phyloP scores from a whole-genome alignment of 1,140 invertebrate genomes.

The Thaumatotibia leucotreta region DNA sequence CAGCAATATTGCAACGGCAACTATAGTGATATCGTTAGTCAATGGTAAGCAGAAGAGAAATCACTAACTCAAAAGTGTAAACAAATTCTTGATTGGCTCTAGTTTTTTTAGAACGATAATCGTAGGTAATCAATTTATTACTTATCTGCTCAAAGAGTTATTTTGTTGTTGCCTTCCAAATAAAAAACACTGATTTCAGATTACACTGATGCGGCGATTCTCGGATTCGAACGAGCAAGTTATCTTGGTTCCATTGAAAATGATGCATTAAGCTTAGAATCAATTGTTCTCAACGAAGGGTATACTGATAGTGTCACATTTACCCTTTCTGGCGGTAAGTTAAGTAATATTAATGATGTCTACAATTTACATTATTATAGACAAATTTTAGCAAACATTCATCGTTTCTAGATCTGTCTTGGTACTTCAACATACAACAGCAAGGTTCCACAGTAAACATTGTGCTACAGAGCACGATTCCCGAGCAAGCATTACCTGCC shows the following conservation, averaged over 20 bases:
- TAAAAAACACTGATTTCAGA: neutral
- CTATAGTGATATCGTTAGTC: neutral
- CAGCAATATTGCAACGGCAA: neutral
- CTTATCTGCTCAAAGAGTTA: too few species aligned
- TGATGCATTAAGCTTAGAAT: neutral
- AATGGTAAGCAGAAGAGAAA: neutral
- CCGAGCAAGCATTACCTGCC: neutral
- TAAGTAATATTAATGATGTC: neutral
- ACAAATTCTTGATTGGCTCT: too few species aligned
- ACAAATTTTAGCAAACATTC: neutral
- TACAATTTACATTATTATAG: neutral
- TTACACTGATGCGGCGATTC: neutral
- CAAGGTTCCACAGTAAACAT: neutral
- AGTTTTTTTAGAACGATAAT: too few species aligned
- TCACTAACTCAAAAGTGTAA: neutral
- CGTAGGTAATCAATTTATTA: too few species aligned
- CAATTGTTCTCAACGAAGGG: slow-evolving; percentile 11
- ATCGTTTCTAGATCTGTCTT: neutral
- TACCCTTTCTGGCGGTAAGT: neutral
- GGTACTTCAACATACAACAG: neutral
- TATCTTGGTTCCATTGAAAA: slow-evolving; percentile 14
- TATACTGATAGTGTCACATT: neutral
- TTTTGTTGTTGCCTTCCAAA: too few species aligned
- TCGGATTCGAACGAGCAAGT: slow-evolving; percentile 13
- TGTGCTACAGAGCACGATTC: neutral